A percentile compares a stretch with the other conserved stretches of the same genome.
Conservation (phyloP, 2,797 vertebrate species). For the Leptatherina wallacei region DNA sequence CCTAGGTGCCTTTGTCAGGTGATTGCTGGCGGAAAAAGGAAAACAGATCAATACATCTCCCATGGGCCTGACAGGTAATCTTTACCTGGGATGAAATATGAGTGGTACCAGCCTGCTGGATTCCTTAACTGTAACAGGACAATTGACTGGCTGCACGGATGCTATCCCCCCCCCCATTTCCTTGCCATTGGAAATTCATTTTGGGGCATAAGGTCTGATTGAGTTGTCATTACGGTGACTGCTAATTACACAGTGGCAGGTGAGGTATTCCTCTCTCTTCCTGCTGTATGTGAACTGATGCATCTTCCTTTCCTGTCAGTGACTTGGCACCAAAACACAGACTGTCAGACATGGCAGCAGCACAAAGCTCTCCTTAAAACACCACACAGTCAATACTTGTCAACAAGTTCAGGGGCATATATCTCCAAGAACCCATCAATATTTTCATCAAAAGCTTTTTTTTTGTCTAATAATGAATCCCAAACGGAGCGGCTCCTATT, state of each 20-base stretch:
- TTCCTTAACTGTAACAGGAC: slow-evolving; percentile 87
- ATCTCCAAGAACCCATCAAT: slow-evolving; percentile 36
- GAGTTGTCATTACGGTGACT: slow-evolving; percentile 70
- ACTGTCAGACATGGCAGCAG: slow-evolving; percentile 50
- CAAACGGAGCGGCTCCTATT: slow-evolving; percentile 25
- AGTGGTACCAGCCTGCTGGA: slow-evolving; percentile 81
- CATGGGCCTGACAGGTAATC: slow-evolving; percentile 89
- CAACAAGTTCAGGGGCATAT: slow-evolving; percentile 43
- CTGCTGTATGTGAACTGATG: slow-evolving; percentile 60
- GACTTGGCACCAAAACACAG: slow-evolving; percentile 58
- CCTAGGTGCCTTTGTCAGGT: slow-evolving; percentile 88
- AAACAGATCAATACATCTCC: slow-evolving; percentile 91
- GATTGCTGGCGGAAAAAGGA: slow-evolving; percentile 88
- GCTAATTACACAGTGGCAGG: slow-evolving; percentile 77
- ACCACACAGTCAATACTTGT: slow-evolving; percentile 62
- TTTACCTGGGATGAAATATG: slow-evolving; percentile 89
- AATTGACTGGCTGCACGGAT: slow-evolving; percentile 80
- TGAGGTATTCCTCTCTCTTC: slow-evolving; percentile 52
- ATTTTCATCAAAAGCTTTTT: slow-evolving; percentile 43
- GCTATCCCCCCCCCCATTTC: slow-evolving; percentile 66
- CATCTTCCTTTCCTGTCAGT: slow-evolving; percentile 58
- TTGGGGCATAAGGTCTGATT: slow-evolving; percentile 52
- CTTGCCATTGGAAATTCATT: slow-evolving; percentile 81
- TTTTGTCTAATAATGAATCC: slow-evolving; percentile 48
- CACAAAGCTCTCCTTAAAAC: slow-evolving; percentile 62